Percentiles rank a stretch among this genome's conserved stretches.
phyloP scores from a whole-genome alignment of 2,888 invertebrate species.

The Ophioninae sp. region DNA sequence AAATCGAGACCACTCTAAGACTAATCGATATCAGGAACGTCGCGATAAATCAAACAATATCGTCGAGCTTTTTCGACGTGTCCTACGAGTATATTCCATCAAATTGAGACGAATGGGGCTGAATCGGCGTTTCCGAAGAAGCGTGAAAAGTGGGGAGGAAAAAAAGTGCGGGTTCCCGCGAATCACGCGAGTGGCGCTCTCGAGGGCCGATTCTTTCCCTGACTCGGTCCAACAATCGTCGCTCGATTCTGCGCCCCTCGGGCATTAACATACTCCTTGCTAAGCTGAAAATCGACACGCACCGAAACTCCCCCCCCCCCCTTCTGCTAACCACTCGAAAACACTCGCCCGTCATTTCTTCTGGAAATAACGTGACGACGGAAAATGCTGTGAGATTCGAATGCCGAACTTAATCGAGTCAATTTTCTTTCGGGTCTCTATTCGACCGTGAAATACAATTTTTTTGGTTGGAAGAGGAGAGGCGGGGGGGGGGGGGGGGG shows the following conservation, averaged over 20 bases:
- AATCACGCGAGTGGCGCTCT: not conserved
- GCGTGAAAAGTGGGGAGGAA: not conserved
- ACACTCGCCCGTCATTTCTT: constrained; percentile 54
- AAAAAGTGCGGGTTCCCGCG: not conserved
- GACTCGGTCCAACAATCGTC: constrained; percentile 12
- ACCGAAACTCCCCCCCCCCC: constrained; percentile 40
- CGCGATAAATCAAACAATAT: too few relatives aligned
- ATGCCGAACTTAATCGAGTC: constrained; percentile 33
- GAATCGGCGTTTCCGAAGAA: constrained; percentile 13
- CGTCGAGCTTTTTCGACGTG: not conserved
- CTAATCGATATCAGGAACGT: too few relatives aligned
- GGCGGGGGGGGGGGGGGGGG: too few relatives aligned
- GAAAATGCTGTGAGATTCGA: not conserved
- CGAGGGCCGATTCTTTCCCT: not conserved
- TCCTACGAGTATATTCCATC: not conserved
- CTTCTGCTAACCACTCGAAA: constrained; percentile 46
- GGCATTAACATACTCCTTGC: constrained; percentile 67
- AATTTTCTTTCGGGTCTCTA: not conserved
- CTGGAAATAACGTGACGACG: constrained; percentile 67
- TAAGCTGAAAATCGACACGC: constrained; percentile 62
- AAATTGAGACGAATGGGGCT: not conserved
- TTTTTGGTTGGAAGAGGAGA: too few relatives aligned
- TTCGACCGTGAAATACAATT: not conserved
- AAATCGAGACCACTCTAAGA: too few relatives aligned
- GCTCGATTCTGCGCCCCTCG: constrained; percentile 24